Percentiles rank a stretch among this genome's conserved stretches.
Conservation (phyloP, 2,113 vertebrate genomes). For the Octodon degus region DNA sequence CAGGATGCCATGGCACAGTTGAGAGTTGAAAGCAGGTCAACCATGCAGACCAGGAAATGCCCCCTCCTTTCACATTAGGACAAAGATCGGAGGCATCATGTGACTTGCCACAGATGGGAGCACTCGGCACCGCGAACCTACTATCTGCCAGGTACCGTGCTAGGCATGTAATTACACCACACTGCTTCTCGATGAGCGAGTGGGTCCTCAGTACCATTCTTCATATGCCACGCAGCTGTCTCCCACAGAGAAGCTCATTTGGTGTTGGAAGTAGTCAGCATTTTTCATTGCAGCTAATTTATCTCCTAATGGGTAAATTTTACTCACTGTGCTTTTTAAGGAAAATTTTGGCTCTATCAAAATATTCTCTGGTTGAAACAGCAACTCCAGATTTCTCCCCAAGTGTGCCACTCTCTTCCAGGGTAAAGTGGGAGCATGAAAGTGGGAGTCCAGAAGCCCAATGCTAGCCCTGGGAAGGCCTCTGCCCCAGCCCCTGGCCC, state of each 20-base stretch:
- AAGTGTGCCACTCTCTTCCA: neutral
- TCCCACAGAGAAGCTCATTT: conserved; percentile 67
- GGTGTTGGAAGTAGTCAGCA: conserved; percentile 57
- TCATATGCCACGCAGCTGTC: conserved; percentile 36
- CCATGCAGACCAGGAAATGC: neutral
- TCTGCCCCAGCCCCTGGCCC: neutral
- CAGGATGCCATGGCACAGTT: neutral
- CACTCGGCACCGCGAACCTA: neutral
- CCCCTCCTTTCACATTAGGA: neutral
- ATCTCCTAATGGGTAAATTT: conserved; percentile 69
- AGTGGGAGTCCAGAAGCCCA: neutral
- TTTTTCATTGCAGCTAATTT: conserved; percentile 62
- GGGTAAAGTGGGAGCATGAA: neutral
- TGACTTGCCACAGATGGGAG: neutral
- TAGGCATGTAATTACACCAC: neutral
- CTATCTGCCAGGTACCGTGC: neutral
- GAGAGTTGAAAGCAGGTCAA: neutral
- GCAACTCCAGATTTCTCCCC: neutral
- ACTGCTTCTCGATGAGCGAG: neutral
- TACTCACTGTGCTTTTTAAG: conserved; percentile 66
- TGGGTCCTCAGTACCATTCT: neutral
- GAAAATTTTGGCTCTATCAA: conserved; percentile 44
- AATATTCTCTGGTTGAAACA: conserved; percentile 56
- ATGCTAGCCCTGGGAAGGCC: no score
- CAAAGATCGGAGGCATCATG: neutral